phyloP scores from a whole-genome alignment of 2,797 vertebrate species.

The Choloepus didactylus region DNA sequence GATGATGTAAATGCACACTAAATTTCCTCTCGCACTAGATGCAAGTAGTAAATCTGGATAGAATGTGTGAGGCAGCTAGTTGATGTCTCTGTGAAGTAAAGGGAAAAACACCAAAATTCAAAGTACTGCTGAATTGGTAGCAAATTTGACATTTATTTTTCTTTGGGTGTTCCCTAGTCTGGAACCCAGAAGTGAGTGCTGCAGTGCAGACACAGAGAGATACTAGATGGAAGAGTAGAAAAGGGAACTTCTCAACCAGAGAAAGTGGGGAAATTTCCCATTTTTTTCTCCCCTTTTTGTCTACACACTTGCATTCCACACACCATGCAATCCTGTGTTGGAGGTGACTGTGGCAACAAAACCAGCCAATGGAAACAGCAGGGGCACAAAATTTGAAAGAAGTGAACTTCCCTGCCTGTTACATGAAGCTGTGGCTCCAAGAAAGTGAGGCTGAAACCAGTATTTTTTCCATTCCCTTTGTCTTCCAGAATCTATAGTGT shows the following conservation, averaged over 20 bases:
- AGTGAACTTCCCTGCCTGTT: accelerated
- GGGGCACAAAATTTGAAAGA: not conserved
- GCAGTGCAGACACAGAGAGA: not conserved
- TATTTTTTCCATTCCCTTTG: no score
- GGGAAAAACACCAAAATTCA: not conserved
- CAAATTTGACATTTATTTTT: not conserved
- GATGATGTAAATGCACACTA: not conserved
- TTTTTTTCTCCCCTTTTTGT: not conserved
- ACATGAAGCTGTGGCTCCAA: not conserved
- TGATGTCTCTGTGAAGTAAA: not conserved
- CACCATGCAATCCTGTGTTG: no score
- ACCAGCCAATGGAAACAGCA: accelerated
- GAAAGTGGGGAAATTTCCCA: accelerated
- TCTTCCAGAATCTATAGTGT: not conserved
- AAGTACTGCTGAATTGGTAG: not conserved
- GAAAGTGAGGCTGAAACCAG: not conserved
- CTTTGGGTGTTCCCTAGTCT: accelerated
- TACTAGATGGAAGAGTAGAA: not conserved
- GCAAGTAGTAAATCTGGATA: not conserved
- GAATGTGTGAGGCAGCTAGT: not conserved
- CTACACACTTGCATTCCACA: not conserved
- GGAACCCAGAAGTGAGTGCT: not conserved
- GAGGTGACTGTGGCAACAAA: not conserved
- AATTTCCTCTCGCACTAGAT: not conserved
- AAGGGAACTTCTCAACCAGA: not conserved